Conservation (phyloP, 2,888 invertebrate species). For the Catocala fraxini region DNA sequence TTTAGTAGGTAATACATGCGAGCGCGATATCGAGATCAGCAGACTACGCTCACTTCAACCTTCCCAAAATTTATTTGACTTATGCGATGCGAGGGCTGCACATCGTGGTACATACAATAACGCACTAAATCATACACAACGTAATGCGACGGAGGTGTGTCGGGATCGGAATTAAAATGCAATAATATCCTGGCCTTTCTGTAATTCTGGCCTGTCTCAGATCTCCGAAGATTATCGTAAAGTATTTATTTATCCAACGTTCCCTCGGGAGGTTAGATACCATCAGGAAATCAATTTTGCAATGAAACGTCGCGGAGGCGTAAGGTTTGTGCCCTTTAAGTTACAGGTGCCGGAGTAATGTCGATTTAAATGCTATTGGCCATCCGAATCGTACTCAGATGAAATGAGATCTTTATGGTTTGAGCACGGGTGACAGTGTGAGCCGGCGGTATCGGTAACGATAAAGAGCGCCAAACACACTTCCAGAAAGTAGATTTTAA, state of each 20-base stretch:
- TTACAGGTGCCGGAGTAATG: constrained; percentile 72
- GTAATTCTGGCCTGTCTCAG: constrained; percentile 84
- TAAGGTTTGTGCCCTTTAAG: constrained; percentile 74
- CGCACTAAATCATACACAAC: constrained; percentile 81
- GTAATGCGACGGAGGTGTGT: constrained; percentile 82
- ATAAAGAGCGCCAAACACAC: background rate
- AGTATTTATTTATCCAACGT: constrained; percentile 86
- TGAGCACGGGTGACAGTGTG: background rate
- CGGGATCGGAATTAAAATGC: constrained; percentile 82
- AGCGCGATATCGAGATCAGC: constrained; percentile 69
- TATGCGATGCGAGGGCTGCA: constrained; percentile 58
- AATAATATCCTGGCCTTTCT: constrained; percentile 80
- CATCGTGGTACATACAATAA: constrained; percentile 72
- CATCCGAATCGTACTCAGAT: constrained; percentile 42
- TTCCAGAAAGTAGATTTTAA: background rate
- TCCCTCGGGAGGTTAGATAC: constrained; percentile 83
- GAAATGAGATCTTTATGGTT: constrained; percentile 12
- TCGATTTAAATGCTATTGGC: constrained; percentile 66
- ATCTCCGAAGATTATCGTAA: constrained; percentile 82
- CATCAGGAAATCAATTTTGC: constrained; percentile 86
- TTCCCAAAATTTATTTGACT: constrained; percentile 74
- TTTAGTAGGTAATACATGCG: constrained; percentile 71
- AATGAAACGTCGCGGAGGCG: constrained; percentile 82
- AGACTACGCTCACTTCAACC: constrained; percentile 64
- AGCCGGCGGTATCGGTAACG: background rate